phyloP scores from a whole-genome alignment of 2,888 invertebrate species.

The Leptodirus hochenwartii region DNA sequence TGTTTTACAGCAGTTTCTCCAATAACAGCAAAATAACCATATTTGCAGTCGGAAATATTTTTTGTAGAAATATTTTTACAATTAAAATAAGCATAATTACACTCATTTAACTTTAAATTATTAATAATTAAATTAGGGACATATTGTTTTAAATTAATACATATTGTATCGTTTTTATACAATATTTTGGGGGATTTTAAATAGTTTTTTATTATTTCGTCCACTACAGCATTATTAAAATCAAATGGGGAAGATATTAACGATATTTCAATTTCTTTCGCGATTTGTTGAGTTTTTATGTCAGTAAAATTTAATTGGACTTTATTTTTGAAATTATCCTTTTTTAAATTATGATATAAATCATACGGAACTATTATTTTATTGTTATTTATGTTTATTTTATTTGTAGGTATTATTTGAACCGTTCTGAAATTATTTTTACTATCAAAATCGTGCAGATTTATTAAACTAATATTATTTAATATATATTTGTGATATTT shows the following conservation, averaged over 20 bases:
- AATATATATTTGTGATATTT: too few species aligned
- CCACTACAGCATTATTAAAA: slow-evolving; percentile 26
- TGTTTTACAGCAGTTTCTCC: slow-evolving; percentile 42
- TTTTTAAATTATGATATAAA: too few species aligned
- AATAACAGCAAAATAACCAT: slow-evolving; percentile 34
- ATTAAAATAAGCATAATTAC: slow-evolving; percentile 27
- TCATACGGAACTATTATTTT: too few species aligned
- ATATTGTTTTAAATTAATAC: slow-evolving; percentile 35
- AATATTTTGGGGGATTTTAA: slow-evolving; percentile 49
- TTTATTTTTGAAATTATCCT: too few species aligned
- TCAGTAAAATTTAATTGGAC: too few species aligned
- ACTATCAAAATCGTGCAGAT: too few species aligned
- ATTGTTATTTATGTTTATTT: too few species aligned
- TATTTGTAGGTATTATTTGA: too few species aligned
- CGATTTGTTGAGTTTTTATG: too few species aligned
- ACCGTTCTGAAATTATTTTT: too few species aligned
- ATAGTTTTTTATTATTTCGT: slow-evolving; percentile 42
- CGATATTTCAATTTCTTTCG: slow-evolving; percentile 21
- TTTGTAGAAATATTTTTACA: slow-evolving; percentile 21
- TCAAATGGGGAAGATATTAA: slow-evolving; percentile 28
- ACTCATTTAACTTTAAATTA: slow-evolving; percentile 17
- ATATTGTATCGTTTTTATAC: slow-evolving; percentile 43
- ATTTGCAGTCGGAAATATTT: slow-evolving; percentile 13
- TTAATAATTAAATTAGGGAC: slow-evolving; percentile 24
- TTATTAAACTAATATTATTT: too few species aligned